Conservation (phyloP, 2,113 vertebrate genomes). For the Proterorhinus semilunaris region DNA sequence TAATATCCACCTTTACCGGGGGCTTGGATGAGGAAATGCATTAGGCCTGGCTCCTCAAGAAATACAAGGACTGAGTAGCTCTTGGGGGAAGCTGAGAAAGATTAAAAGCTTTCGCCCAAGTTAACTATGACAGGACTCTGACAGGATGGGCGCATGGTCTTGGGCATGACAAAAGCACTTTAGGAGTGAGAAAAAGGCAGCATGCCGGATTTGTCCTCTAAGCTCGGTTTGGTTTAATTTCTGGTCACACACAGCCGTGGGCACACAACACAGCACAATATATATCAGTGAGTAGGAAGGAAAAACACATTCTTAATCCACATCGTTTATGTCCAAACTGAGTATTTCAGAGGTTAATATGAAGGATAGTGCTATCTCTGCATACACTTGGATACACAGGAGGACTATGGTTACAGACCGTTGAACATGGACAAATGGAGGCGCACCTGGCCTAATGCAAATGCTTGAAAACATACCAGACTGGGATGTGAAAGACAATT, state of each 20-base stretch:
- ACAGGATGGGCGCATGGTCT: constrained; percentile 42
- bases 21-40: constrained; percentile 33
- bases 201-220: constrained; percentile 60
- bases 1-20: constrained; percentile 25
- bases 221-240: constrained; percentile 32
- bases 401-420: constrained; percentile 34
- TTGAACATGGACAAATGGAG: constrained; percentile 68
- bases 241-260: constrained; percentile 34
- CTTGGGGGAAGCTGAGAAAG: constrained; percentile 34
- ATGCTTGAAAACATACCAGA: constrained; percentile 67
- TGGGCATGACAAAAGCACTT: constrained; percentile 67
- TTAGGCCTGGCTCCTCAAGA: constrained; percentile 31
- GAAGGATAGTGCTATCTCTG: constrained; percentile 53
- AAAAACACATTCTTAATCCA: constrained; percentile 37
- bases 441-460: constrained; percentile 72
- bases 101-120: constrained; percentile 29
- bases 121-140: constrained; percentile 47
- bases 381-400: constrained; percentile 48
- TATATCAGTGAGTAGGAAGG: constrained; percentile 45
- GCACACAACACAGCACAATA: constrained; percentile 43
- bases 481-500: constrained; percentile 62
- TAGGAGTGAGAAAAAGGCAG: constrained; percentile 64
- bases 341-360: constrained; percentile 48
- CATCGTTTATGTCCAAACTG: constrained; percentile 49
- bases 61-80: constrained; percentile 36